Evolutionary conservation across 2,888 invertebrate genomes (phyloP), one percentile per base, ranked within the genome.

Genomic region (Xylophagus ater): DNA sequence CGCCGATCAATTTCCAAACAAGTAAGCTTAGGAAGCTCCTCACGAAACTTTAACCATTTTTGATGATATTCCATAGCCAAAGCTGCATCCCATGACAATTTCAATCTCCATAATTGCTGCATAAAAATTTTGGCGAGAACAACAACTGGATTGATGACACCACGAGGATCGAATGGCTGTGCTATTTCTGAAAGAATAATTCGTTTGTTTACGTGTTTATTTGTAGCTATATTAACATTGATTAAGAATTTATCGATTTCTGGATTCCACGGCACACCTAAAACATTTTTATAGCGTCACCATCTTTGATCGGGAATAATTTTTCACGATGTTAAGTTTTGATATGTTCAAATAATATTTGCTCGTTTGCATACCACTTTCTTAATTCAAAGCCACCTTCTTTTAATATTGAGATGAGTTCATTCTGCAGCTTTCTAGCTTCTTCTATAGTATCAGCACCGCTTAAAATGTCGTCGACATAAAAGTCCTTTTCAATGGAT

Each of bases 401-500:
- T 8, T 13, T 15, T 13, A 30, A 14, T 10, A 30, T 13, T 5
- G 30, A 4, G 14, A 31, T 17, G 4, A 30, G 4, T 30, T 30
- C 34, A 13, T 37, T 10, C 9, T 36, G 23, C 1, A 42, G 23
- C 0, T 14, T 13, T 3, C 39, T 28, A 8, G 45, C 35, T 1
- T 45, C 28, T 4, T 34, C 12, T 8, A 37, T 18, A 7, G 40
- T 34, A 13, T 46, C 41, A 7, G 40, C 34, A 4, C 47, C 49
- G 4, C 41, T 43, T 5, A 46, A 24, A 3, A 41, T 17, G 15
- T 48, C 46, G 12, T 47, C 47, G 0, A 49, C 46, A 18, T 48
- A 49, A 10, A 35, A 37, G 4, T 28, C 33, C 1, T 43, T 24
- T 15, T 36, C 23, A 2, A 46, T 14, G 9, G 42, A 43, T 6